Evolutionary conservation across 2,888 invertebrate species (phyloP).

Genomic region (Tipula helvola): DNA sequence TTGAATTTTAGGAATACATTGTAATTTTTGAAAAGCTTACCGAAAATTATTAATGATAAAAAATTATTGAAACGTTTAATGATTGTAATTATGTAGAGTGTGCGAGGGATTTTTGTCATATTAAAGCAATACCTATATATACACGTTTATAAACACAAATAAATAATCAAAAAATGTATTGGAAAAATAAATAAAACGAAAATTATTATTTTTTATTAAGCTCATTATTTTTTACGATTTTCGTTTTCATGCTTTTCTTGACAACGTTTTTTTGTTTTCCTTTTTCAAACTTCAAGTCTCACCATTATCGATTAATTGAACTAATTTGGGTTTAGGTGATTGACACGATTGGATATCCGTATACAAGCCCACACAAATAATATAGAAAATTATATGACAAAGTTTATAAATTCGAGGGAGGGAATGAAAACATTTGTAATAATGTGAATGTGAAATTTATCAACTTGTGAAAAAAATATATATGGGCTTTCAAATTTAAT

Average conservation of each 20-base stretch:
- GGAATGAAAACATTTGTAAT: background rate
- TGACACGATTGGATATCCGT: background rate
- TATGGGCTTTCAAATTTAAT: background rate
- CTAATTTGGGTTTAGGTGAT: background rate
- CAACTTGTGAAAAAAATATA: background rate
- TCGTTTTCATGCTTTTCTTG: background rate
- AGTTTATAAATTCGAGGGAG: background rate
- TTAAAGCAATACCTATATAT: background rate
- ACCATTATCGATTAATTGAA: conserved; percentile 4
- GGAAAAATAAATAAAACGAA: background rate
- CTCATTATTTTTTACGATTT: background rate
- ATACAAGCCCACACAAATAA: background rate
- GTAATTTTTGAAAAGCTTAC: background rate
- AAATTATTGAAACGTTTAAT: background rate
- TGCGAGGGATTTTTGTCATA: background rate
- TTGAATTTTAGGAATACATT: background rate
- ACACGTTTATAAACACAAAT: background rate
- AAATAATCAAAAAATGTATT: background rate
- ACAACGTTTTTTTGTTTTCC: background rate
- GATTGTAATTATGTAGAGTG: background rate
- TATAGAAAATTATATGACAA: background rate
- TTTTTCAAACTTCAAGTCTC: background rate
- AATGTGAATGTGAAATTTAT: background rate
- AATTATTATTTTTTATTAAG: background rate
- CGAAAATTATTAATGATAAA: background rate